phyloP scores from a whole-genome alignment of 2,888 invertebrate genomes.

The Ferrisia virgata region DNA sequence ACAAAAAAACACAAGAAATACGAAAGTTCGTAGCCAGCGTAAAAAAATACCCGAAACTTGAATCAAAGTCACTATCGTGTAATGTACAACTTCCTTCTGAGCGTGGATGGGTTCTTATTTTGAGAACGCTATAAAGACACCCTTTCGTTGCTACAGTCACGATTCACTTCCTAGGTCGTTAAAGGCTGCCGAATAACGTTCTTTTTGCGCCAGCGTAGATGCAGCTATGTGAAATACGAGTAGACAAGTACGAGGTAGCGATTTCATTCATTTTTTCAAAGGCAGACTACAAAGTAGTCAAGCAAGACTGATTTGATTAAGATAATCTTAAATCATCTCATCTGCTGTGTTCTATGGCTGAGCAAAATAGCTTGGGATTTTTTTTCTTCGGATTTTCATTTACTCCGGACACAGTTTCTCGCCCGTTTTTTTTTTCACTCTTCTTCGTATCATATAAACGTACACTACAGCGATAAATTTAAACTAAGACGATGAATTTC shows the following conservation, averaged over 20 bases:
- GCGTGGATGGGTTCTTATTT: slow-evolving; percentile 5
- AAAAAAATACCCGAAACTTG: neutral
- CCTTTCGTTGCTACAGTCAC: neutral
- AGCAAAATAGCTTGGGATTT: neutral
- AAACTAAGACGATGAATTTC: neutral
- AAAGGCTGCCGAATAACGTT: slow-evolving; percentile 21
- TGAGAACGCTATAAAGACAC: neutral
- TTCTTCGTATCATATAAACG: neutral
- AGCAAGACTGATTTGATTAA: neutral
- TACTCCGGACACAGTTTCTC: too few relatives aligned
- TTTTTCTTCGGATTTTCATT: neutral
- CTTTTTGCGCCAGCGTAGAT: neutral
- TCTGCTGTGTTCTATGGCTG: neutral
- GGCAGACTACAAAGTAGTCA: neutral
- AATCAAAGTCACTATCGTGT: neutral
- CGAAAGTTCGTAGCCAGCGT: neutral
- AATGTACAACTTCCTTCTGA: slow-evolving; percentile 24
- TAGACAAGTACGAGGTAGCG: neutral
- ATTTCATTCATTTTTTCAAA: neutral
- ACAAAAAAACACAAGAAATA: neutral
- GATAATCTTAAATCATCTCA: neutral
- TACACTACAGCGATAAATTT: neutral
- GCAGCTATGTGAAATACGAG: too few relatives aligned
- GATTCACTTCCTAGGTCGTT: slow-evolving; percentile 7
- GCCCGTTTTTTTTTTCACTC: neutral